Evolutionary conservation across 1,140 invertebrate species (phyloP), one percentile per base, ranked within the genome.

Genomic region (Drosophila micromelanica): DNA sequence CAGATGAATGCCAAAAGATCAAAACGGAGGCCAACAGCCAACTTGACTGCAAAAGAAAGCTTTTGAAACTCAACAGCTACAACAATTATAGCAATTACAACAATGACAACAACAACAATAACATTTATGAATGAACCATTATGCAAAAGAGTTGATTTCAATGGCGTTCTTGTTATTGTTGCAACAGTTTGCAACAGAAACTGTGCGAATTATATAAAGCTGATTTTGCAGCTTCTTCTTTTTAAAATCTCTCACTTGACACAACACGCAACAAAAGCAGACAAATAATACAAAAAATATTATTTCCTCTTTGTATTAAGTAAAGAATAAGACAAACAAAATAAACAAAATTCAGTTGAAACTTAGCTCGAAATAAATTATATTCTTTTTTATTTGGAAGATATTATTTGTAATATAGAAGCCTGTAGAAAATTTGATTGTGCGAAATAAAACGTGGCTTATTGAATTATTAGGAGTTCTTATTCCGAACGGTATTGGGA

Each of bases 91-190:
- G 17, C 37, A 40, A 6, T n/a, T 13, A n/a, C n/a, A 40, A 40
- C 32, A 15, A 55, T 35, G 54, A 63, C 38, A 59, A 42, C 37
- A 64, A 23, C 15, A 52, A 59, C 35, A 67, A 48, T 32, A 5
- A 23, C 35, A 60, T 52, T 68, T 48, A 68, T 68, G 56, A 68
- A 51, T 68, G 56, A 60, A 60, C 60, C 64, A 68, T 65, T 55
- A 65, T 42, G 64, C 45, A 59, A 57, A 51, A 59, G 32, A 37
- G 13, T 45, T 54, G 30, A 49, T 51, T 62, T 62, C 30, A 35
- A 35, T 35, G 32, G 32, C 32, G 40, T 52, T 48, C 43, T n/a
- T 17, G 17, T 20, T 38, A 15, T 54, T 37, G 12, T 45, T 35
- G 27, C 4, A 23, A 12, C 56, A 40, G 51, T 37, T 64, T 64